Evolutionary conservation across 2,797 vertebrate genomes (phyloP), one percentile per base, ranked within the genome.

Genomic region (Sardinella longiceps): DNA sequence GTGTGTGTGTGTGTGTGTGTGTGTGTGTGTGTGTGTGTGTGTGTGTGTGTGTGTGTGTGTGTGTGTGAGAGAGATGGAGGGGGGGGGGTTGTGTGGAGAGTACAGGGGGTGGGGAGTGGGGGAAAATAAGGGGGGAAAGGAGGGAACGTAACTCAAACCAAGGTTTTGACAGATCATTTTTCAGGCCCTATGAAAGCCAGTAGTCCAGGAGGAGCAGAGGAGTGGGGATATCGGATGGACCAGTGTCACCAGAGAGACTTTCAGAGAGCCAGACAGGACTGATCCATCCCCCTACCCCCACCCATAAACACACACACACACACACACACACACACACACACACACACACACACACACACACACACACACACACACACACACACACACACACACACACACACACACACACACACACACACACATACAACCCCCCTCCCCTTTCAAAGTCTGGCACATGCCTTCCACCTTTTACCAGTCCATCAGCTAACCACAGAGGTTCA

Each of bases 141-240:
- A n/a, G n/a, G 51, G 10, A 37, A 45, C 80, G 83, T 83, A 87
- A 86, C 82, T 89, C 88, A 89, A 66, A 89, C 82, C 81, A 87
- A 83, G 56, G 66, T 82, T 87, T 80, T 86, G 85, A 89, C 82
- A 88, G 87, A 91, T 91, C 86, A 88, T 88, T 85, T 91, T 92
- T 89, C 88, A 89, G 84, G 77, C 85, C 85, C 83, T 86, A 86
- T 91, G 89, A 91, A 91, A 91, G 88, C 82, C 85, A 89, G 87
- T 90, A 89, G 83, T 90, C 88, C 84, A 63, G 50, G 82, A 84
- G 85, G 87, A 87, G 66, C 87, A 82, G 83, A 84, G 84, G 85
- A 89, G 83, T 46, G 18, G 33, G 87, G 84, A 89, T 89, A 88
- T 84, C 33, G 80, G 80, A 70, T 84, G 51, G 81, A 85, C 80